These are phyloP conservation scores for Drosophila pandora DNA, from an alignment of 1,140 invertebrate species.

Conservation along the genomic window DNA sequence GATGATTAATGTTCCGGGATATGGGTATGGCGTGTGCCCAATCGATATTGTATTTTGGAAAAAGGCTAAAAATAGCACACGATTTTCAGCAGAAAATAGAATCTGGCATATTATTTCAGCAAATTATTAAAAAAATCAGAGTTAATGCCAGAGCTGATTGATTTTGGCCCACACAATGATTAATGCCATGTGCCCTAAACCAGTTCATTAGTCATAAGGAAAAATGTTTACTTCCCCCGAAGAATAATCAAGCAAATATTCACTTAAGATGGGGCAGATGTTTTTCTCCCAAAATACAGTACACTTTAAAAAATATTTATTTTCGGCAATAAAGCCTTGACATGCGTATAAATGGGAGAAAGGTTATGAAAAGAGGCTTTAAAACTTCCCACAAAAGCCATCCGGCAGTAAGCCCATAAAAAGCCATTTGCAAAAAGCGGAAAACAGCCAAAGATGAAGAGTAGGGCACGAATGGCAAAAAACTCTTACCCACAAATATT, in stretches of 20 bases:
- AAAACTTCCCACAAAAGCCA: constrained; percentile 54
- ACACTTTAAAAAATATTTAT: constrained; percentile 10
- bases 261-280: constrained; percentile 39
- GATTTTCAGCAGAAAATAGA: constrained; percentile 68
- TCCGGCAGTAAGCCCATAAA: constrained; percentile 55
- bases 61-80: constrained; percentile 36
- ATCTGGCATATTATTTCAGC: constrained; percentile 39
- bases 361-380: constrained; percentile 39
- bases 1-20: constrained; percentile 34
- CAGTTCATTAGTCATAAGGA: constrained; percentile 19
- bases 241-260: constrained; percentile 14
- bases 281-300: background rate
- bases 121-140: constrained; percentile 31
- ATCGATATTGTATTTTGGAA: constrained; percentile 12
- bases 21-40: constrained; percentile 34
- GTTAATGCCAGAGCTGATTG: constrained; percentile 34
- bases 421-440: constrained; percentile 74
- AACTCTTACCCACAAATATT: constrained; percentile 73
- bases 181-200: constrained; percentile 39
- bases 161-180: constrained; percentile 31
- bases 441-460: constrained; percentile 40
- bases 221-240: constrained; percentile 18
- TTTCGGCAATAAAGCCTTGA: background rate
- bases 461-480: constrained; percentile 5
- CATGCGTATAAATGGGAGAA: constrained; percentile 26